Base-by-base conservation (phyloP, 2,888 invertebrate species). In the Acrobasis suavella region DNA sequence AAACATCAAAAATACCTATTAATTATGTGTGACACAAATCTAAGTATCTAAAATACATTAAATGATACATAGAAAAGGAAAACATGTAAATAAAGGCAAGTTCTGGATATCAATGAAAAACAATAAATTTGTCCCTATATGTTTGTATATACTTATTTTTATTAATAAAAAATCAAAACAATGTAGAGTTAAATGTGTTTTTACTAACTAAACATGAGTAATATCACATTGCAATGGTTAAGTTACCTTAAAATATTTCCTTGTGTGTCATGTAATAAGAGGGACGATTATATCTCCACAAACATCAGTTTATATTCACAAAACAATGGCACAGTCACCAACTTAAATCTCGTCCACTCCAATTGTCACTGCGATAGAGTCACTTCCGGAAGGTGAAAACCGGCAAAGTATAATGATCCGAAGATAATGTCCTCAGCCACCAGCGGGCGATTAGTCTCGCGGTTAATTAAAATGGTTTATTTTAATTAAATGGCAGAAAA, bases 271-370 rank as follows among this genome's bases (percentile, higher is more conserved):
- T 60, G 69, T 68, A 69, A 62, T 65, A 72, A 72, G 70, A 70
- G 69, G 58, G 56, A 63, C 50, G 38, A 22, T 49, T 69, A 67
- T 68, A 72, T 71, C 67, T 73, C 74, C 75, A 71, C 72, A 55
- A 58, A 70, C 67, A 67, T 68, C 67, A 67, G 75, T 79, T 76
- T 72, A 71, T 65, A 77, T 75, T 76, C 72, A 82, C 75, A 69
- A 65, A 82, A 82, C 80, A 80, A 82, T 81, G 78, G 76, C 89
- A 89, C 87, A 85, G 82, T 81, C 83, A 82, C 86, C 73, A 73
- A 74, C 75, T 67, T 68, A 71, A 73, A 70, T 75, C 72, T 76
- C 74, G 81, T 85, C 79, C 87, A 87, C 87, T 80, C 70, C 66
- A 80, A 82, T 75, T 76, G 83, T 84, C 89, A 89, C 89, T 85